Evolutionary conservation across 2,888 invertebrate genomes (phyloP).

Genomic region (Agrilus biguttatus): DNA sequence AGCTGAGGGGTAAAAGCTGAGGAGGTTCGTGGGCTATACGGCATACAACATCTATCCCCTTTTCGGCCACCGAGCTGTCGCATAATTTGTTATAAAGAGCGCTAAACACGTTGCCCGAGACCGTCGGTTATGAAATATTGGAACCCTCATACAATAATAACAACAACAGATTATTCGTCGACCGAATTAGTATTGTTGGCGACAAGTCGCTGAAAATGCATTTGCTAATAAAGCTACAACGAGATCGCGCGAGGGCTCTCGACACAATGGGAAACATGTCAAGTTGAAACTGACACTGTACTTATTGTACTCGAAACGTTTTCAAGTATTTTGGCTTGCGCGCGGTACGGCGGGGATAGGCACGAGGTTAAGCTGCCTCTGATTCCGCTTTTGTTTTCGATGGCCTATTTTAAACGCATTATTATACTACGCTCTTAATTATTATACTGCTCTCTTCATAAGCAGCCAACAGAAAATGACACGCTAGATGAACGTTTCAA

Average conservation of each 20-base stretch:
- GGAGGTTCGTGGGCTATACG: no score
- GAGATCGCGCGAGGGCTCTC: constrained; percentile 18
- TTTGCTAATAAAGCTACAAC: constrained; percentile 27
- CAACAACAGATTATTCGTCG: constrained; percentile 19
- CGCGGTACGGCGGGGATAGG: no score
- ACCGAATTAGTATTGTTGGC: constrained; percentile 29
- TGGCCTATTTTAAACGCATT: no score
- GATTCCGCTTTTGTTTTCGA: no score
- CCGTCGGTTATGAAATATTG: constrained; percentile 15
- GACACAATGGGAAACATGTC: constrained; percentile 10
- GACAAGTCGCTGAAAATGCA: constrained; percentile 25
- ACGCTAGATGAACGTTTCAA: no score
- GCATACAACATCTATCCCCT: no score
- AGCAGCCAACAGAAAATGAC: no score
- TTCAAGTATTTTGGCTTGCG: no score
- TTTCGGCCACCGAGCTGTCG: constrained; percentile 8
- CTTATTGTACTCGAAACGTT: background rate
- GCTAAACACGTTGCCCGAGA: constrained; percentile 11
- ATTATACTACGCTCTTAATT: no score
- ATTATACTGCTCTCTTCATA: no score
- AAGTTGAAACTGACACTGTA: constrained; percentile 10
- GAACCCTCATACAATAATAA: constrained; percentile 13
- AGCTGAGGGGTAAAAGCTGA: no score
- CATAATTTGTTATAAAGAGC: constrained; percentile 15
- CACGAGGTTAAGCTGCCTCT: no score